Evolutionary conservation across 1,140 invertebrate species (phyloP).

Genomic region (Drosophila kohkoa): DNA sequence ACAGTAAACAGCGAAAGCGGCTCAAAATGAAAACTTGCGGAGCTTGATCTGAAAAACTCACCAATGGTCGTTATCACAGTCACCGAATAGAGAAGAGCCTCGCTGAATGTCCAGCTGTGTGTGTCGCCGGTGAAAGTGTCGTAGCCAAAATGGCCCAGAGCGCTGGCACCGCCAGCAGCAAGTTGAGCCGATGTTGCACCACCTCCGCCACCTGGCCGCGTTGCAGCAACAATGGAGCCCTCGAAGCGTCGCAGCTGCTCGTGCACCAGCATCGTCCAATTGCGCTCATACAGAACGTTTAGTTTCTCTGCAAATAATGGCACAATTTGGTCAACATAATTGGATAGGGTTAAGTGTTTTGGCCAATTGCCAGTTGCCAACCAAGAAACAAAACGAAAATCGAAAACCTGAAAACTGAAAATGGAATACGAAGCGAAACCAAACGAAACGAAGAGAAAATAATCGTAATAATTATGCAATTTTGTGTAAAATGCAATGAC

Average conservation of each 20-base stretch:
- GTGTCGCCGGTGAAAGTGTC: conserved; percentile 49
- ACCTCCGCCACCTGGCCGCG: conserved; percentile 84
- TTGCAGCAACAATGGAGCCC: conserved; percentile 90
- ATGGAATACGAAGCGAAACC: not conserved
- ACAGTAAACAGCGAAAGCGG: conserved; percentile 48
- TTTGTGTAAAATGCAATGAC: conserved; percentile 28
- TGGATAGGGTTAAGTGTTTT: conserved; percentile 40
- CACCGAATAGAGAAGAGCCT: conserved; percentile 92
- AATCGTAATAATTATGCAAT: conserved; percentile 51
- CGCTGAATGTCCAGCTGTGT: conserved; percentile 90
- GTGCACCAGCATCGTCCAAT: conserved; percentile 92
- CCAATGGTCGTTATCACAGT: conserved; percentile 95
- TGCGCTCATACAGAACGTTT: conserved; percentile 92
- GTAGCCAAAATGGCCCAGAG: conserved; percentile 72
- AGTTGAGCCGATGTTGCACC: conserved; percentile 25
- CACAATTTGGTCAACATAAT: conserved; percentile 36
- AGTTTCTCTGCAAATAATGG: conserved; percentile 87
- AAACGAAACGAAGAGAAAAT: not conserved
- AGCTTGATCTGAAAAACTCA: conserved; percentile 80
- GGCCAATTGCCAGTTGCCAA: conserved; percentile 10
- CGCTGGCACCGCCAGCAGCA: conserved; percentile 44
- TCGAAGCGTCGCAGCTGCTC: conserved; percentile 92
- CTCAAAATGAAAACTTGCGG: conserved; percentile 30
- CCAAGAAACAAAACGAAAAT: not conserved
- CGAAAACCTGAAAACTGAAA: not conserved